A percentile compares a stretch with the other conserved stretches of the same genome.
Evolutionary conservation across 2,797 vertebrate genomes (phyloP).

Genomic region (Spondyliosoma cantharus): DNA sequence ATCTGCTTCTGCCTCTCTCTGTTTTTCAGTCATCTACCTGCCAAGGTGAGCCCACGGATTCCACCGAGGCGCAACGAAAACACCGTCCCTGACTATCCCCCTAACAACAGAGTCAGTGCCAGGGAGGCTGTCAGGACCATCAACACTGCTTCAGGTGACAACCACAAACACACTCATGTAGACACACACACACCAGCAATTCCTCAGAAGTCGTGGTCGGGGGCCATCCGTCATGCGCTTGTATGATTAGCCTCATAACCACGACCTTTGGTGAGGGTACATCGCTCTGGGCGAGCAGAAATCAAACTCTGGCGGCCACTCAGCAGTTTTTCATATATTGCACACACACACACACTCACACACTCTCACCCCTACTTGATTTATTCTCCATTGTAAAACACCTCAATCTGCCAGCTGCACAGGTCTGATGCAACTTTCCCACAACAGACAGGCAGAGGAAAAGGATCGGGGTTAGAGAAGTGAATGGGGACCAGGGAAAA

Average conservation of each 20-base stretch:
- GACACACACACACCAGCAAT: slow-evolving; percentile 18
- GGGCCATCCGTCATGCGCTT: slow-evolving; percentile 32
- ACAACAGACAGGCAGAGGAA: background rate
- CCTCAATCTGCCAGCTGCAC: slow-evolving; percentile 44
- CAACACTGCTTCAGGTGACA: slow-evolving; percentile 85
- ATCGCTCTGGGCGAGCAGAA: slow-evolving; percentile 26
- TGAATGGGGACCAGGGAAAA: background rate
- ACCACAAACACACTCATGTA: slow-evolving; percentile 25
- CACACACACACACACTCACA: slow-evolving; percentile 2
- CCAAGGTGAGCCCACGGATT: slow-evolving; percentile 82
- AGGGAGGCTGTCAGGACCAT: slow-evolving; percentile 87
- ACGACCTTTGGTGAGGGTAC: slow-evolving; percentile 7
- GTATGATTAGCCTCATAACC: slow-evolving; percentile 38
- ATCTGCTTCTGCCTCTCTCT: background rate
- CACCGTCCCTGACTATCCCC: slow-evolving; percentile 84
- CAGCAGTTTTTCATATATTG: slow-evolving; percentile 46
- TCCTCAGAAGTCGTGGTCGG: slow-evolving; percentile 12
- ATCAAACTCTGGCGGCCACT: slow-evolving; percentile 43
- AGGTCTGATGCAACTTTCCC: slow-evolving; percentile 14
- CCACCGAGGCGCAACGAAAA: slow-evolving; percentile 85
- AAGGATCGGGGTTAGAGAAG: background rate
- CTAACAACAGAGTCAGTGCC: slow-evolving; percentile 86
- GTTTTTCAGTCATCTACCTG: slow-evolving; percentile 84
- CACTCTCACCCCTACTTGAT: slow-evolving; percentile 5
- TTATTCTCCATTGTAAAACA: slow-evolving; percentile 30